These are phyloP conservation scores for Chymomyza amoena DNA, from an alignment of 2,888 invertebrate genomes.

Conservation along the genomic window DNA sequence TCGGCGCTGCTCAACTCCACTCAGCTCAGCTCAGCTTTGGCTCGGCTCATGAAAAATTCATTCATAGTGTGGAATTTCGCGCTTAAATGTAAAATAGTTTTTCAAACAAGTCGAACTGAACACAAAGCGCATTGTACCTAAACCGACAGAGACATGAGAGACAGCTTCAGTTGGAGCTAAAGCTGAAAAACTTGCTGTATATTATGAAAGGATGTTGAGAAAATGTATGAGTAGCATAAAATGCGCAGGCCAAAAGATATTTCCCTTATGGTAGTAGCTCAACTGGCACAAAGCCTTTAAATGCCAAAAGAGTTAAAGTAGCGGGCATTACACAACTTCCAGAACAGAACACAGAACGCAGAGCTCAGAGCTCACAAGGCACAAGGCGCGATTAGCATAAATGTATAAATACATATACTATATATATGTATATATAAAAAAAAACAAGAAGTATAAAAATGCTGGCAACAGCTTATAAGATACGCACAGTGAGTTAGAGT, in stretches of 20 bases:
- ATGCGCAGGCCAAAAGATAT: constrained; percentile 23
- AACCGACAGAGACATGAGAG: constrained; percentile 45
- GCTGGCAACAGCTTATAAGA: constrained; percentile 34
- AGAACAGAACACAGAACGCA: not conserved
- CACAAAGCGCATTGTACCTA: constrained; percentile 69
- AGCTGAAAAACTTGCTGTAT: constrained; percentile 6
- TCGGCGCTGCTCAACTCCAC: not conserved
- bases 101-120: constrained; percentile 72
- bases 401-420: constrained; percentile 70
- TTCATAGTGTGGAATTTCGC: constrained; percentile 73
- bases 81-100: constrained; percentile 73
- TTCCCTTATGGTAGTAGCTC: not conserved
- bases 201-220: constrained; percentile 67
- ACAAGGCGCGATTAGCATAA: constrained; percentile 66
- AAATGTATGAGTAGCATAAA: constrained; percentile 48
- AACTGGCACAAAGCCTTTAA: not conserved
- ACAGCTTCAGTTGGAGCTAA: not conserved
- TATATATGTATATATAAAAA: constrained; percentile 58
- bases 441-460: constrained; percentile 1
- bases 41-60: constrained; percentile 66
- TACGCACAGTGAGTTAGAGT: constrained; percentile 18
- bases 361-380: constrained; percentile 44
- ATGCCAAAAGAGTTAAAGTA: constrained; percentile 61
- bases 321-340: constrained; percentile 58
- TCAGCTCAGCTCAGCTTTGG: not conserved